Percentiles rank a stretch among this genome's conserved stretches.
phyloP scores from a whole-genome alignment of 1,140 invertebrate genomes.

The Cotesia glomerata region DNA sequence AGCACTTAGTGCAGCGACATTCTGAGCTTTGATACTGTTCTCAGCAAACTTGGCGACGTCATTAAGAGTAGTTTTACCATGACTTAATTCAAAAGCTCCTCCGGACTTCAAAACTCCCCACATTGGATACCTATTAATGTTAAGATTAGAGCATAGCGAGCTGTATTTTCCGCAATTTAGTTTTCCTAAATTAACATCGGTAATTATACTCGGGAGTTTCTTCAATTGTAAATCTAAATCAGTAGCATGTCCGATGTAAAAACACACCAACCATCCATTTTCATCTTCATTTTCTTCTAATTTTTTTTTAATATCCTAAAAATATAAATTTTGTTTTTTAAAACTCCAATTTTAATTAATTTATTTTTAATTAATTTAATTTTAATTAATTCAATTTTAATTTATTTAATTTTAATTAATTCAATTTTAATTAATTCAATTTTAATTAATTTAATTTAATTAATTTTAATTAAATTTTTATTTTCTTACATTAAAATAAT shows the following conservation, averaged over 20 bases:
- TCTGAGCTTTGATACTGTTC: conserved; percentile 69
- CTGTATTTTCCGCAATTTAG: conserved; percentile 69
- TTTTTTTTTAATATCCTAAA: conserved; percentile 58
- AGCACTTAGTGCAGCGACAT: conserved; percentile 70
- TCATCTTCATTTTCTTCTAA: conserved; percentile 50
- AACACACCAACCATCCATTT: conserved; percentile 72
- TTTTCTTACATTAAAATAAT: conserved; percentile 61
- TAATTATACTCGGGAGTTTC: conserved; percentile 68
- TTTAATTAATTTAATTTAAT: no score
- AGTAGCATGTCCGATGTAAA: conserved; percentile 65
- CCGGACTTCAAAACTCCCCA: conserved; percentile 75
- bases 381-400: no score
- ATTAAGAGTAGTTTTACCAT: conserved; percentile 70
- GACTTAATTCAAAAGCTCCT: conserved; percentile 75
- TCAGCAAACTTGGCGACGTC: conserved; percentile 74
- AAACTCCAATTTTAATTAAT: no score
- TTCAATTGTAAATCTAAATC: conserved; percentile 67
- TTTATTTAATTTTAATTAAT: no score
- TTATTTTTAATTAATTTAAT: no score
- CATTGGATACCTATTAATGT: conserved; percentile 70
- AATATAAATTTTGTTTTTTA: conserved; percentile 33
- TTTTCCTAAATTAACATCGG: conserved; percentile 67
- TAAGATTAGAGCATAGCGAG: conserved; percentile 65
- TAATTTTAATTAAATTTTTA: conserved; percentile 8
- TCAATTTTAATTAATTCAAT: no score